Conservation (phyloP, 2,113 vertebrate species). For the Anoplopoma fimbria region DNA sequence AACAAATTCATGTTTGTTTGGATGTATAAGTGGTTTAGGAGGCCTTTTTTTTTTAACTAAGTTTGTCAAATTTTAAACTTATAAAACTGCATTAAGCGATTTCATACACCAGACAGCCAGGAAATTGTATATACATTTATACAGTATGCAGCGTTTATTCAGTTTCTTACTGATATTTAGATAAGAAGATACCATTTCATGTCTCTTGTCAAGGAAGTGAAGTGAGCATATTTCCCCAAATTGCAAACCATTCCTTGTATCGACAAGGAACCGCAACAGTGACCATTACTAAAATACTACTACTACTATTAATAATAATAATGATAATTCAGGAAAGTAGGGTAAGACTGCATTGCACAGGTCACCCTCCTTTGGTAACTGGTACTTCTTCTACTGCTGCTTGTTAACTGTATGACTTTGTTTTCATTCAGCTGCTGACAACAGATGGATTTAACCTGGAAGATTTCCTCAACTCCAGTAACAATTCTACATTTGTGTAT, state of each 20-base stretch:
- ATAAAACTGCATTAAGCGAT: background rate
- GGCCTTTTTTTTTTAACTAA: background rate
- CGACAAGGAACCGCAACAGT: background rate
- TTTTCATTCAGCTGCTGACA: background rate
- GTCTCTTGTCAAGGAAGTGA: background rate
- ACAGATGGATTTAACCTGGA: background rate
- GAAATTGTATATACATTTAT: background rate
- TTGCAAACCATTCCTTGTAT: background rate
- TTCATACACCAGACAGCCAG: background rate
- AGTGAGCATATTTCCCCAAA: background rate
- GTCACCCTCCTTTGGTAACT: background rate
- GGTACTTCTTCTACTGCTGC: background rate
- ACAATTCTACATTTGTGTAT: accelerated
- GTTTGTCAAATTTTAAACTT: background rate
- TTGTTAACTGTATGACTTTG: background rate
- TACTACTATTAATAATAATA: background rate
- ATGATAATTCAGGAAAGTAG: background rate
- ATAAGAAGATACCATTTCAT: background rate
- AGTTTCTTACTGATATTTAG: background rate
- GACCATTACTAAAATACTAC: background rate
- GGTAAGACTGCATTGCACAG: background rate
- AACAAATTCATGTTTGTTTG: background rate
- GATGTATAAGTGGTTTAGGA: background rate
- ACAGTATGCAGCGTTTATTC: background rate
- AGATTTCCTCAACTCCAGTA: accelerated